These are phyloP conservation scores for Xylocampa areola DNA, from an alignment of 2,888 invertebrate genomes.

Conservation along the genomic window DNA sequence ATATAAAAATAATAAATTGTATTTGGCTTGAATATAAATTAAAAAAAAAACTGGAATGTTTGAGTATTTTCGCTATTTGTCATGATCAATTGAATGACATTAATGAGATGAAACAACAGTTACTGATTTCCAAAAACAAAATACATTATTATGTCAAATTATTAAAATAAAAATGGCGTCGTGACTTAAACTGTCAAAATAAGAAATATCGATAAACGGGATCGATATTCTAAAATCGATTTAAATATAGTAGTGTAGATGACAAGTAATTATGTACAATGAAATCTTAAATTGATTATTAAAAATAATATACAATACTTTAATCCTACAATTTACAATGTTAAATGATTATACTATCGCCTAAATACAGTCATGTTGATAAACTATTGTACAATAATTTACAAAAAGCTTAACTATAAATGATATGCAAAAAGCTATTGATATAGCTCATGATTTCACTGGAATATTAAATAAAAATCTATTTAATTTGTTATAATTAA, in stretches of 20 bases:
- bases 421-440: constrained; percentile 88
- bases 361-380: constrained; percentile 84
- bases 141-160: constrained; percentile 3
- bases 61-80: constrained; percentile 71
- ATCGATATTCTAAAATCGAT: constrained; percentile 56
- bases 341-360: constrained; percentile 71
- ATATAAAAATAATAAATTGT: constrained; percentile 63
- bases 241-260: constrained; percentile 63
- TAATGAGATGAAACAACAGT: constrained; percentile 36
- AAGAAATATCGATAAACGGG: constrained; percentile 29
- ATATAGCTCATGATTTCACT: constrained; percentile 59
- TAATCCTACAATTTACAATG: constrained; percentile 69
- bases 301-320: constrained; percentile 81
- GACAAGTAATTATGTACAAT: constrained; percentile 79
- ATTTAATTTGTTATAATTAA: constrained; percentile 29
- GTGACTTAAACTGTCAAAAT: constrained; percentile 48
- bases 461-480: constrained; percentile 44
- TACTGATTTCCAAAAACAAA: constrained; percentile 22
- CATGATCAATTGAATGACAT: constrained; percentile 56
- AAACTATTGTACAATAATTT: constrained; percentile 87
- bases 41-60: constrained; percentile 63
- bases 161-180: constrained; percentile 50
- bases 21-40: constrained; percentile 70
- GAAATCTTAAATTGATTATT: constrained; percentile 81
- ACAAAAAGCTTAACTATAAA: constrained; percentile 86